These are phyloP conservation scores for Amphiura filiformis DNA, from an alignment of 35 echinoderm and acorn worm species.

Conservation along the genomic window DNA sequence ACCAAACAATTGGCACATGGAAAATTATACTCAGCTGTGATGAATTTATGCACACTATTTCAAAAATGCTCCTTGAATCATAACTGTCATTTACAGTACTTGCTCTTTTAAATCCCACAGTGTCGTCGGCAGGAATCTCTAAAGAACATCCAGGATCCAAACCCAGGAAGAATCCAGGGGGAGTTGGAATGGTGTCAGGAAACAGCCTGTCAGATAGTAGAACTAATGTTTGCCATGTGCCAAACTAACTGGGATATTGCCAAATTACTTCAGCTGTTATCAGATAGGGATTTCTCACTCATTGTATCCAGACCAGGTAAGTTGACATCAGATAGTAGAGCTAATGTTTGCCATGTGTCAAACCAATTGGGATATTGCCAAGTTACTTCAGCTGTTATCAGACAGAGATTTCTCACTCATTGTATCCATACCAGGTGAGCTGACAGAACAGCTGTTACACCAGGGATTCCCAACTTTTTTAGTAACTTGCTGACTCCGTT, in stretches of 20 bases:
- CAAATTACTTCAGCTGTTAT: slow-evolving; percentile 52
- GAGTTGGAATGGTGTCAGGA: slow-evolving; percentile 67
- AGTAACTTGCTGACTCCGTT: too few species aligned
- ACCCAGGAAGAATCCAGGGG: slow-evolving; percentile 35
- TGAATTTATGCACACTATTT: too few species aligned
- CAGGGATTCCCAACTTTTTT: too few species aligned
- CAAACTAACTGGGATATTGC: slow-evolving; percentile 58
- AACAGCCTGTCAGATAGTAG: slow-evolving; percentile 59
- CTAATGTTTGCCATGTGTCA: background rate
- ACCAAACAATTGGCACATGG: too few species aligned
- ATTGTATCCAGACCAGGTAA: slow-evolving; percentile 45
- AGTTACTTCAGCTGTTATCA: slow-evolving; percentile 52
- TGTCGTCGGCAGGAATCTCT: slow-evolving; percentile 24
- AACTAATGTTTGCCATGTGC: slow-evolving; percentile 50
- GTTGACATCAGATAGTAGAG: background rate
- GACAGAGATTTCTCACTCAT: slow-evolving; percentile 47
- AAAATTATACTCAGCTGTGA: too few species aligned
- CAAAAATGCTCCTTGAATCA: too few species aligned
- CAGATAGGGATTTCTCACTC: slow-evolving; percentile 57
- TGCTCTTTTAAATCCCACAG: background rate
- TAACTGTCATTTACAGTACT: too few species aligned
- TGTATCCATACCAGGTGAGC: slow-evolving; percentile 42
- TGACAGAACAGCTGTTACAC: background rate
- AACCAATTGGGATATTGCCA: slow-evolving; percentile 57
- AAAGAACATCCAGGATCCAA: slow-evolving; percentile 15